Evolutionary conservation across 2,797 vertebrate species (phyloP).

Genomic region (Rousettus madagascariensis): DNA sequence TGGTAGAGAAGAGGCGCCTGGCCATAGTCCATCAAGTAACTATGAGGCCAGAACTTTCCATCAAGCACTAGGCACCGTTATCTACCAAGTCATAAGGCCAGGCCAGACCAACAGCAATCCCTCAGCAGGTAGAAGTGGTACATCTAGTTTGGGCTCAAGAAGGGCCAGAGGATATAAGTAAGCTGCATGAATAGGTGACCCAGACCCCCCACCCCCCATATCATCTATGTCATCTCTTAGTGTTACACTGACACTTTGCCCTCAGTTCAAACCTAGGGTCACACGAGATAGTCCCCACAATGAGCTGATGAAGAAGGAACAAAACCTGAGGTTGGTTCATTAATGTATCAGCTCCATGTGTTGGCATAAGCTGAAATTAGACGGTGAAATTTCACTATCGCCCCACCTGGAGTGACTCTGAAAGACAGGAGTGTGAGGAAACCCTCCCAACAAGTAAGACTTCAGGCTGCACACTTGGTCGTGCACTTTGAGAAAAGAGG

Average conservation of each 20-base stretch:
- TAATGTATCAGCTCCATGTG: background rate
- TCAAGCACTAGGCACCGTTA: background rate
- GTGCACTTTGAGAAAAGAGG: background rate
- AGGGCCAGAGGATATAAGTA: background rate
- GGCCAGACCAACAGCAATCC: background rate
- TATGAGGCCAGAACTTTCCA: background rate
- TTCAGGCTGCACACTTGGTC: background rate
- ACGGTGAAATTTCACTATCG: background rate
- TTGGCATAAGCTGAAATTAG: background rate
- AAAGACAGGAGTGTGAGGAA: background rate
- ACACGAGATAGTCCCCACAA: background rate
- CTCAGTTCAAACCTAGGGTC: background rate
- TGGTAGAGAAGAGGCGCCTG: background rate
- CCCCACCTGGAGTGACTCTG: too few species aligned
- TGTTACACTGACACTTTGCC: background rate
- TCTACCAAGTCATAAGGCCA: background rate
- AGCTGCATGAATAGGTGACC: background rate
- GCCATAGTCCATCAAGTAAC: background rate
- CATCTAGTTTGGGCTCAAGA: background rate
- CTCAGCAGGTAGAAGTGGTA: background rate
- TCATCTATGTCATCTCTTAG: background rate
- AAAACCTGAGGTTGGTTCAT: background rate
- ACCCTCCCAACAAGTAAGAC: background rate
- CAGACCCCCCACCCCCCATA: background rate
- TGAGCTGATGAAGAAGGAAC: background rate